Evolutionary conservation across 2,888 invertebrate species (phyloP), one percentile per base, ranked within the genome.

Genomic region (Pollenia labialis): DNA sequence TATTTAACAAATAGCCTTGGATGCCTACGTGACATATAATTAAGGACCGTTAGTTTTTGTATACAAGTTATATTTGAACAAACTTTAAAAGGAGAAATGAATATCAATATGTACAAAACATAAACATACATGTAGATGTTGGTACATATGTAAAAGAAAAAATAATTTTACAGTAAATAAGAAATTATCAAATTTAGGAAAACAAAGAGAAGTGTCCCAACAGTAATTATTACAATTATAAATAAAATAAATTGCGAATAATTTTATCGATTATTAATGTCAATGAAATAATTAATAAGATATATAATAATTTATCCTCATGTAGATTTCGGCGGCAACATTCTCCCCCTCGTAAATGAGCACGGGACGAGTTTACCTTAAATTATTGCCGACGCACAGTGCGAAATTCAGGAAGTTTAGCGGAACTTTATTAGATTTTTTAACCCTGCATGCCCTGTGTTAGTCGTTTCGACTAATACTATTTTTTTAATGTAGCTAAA

Each of bases 311-410:
- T 54, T 16, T 54, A 54, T 54, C 2, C 16, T 54, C 54, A 18
- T 54, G 54, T 54, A 16, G 54, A 52, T 81, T 10, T 71, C 16
- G 44, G 66, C 62, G 77, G 18, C 16, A 66, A 52, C 71, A 76
- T 83, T 64, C 69, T 72, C 76, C 76, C 76, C 76, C 76, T 76
- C 54, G 76, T 76, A 77, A 64, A 52, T 12, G 69, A 81, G 75
- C 48, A 18, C 18, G 14, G 46, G 44, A 9, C 64, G 75, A 62
- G 82, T 72, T 71, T 80, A 80, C 80, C 42, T 32, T 11, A 12
- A 4, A 10, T 32, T 9, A 56, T 56, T 82, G 58, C 77, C 62
- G 62, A 74, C n/a, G n/a, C n/a, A n/a, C n/a, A n/a, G n/a, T n/a
- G n/a, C n/a, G n/a, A n/a, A n/a, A n/a, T n/a, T n/a, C n/a, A n/a